phyloP scores from a whole-genome alignment of 2,797 vertebrate genomes.

The Acipenser transmontanus region DNA sequence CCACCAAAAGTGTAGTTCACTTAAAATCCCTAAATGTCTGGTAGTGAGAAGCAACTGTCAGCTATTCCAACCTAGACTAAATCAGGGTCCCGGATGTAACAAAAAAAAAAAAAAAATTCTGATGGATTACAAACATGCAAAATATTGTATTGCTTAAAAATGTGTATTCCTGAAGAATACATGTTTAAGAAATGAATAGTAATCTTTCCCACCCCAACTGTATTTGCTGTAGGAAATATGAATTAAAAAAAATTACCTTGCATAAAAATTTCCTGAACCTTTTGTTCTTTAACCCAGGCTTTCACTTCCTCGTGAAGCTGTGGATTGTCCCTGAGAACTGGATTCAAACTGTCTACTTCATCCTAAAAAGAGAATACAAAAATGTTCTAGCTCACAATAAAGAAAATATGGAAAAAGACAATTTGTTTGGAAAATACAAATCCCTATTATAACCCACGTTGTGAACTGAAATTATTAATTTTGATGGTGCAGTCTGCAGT shows the following conservation, averaged over 20 bases:
- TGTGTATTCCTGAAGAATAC: background rate
- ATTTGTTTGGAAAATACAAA: too few relatives aligned
- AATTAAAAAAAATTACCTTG: slow-evolving; percentile 61
- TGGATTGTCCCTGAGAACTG: slow-evolving; percentile 75
- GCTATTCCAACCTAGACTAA: background rate
- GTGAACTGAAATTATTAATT: too few relatives aligned
- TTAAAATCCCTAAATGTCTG: slow-evolving; percentile 4
- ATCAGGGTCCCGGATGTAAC: background rate
- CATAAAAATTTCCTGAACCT: slow-evolving; percentile 84
- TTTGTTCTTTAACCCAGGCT: slow-evolving; percentile 79
- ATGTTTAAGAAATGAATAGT: slow-evolving; percentile 6
- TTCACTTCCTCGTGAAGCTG: slow-evolving; percentile 75
- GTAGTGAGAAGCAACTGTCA: background rate
- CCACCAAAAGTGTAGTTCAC: slow-evolving; percentile 24
- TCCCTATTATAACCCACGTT: too few relatives aligned
- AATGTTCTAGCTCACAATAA: slow-evolving; percentile 23
- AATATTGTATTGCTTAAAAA: too few relatives aligned
- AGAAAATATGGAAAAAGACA: too few relatives aligned
- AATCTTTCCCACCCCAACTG: too few relatives aligned
- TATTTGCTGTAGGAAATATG: too few relatives aligned
- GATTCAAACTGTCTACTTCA: slow-evolving; percentile 72
- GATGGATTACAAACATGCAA: background rate
- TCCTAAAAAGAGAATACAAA: slow-evolving; percentile 64
- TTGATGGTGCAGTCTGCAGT: too few relatives aligned
- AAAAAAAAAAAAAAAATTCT: background rate